These are phyloP conservation scores for Orthosia incerta DNA, from an alignment of 2,888 invertebrate species.

Conservation along the genomic window DNA sequence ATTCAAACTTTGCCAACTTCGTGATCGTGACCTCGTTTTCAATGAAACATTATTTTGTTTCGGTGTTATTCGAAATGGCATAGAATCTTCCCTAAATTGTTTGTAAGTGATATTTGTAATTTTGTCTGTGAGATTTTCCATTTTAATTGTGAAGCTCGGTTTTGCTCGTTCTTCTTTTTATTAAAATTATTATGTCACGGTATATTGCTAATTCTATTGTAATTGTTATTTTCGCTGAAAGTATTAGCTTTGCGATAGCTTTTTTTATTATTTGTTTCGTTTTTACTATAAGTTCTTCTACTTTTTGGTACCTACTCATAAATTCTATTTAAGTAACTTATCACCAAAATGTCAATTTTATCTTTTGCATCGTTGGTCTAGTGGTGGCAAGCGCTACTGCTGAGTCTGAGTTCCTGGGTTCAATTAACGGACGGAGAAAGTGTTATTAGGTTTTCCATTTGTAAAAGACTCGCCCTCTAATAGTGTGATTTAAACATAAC, in stretches of 20 bases:
- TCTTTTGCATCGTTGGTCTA: background rate
- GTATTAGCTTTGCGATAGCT: background rate
- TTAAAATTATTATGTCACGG: background rate
- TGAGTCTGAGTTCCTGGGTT: too few relatives aligned
- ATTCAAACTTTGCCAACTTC: constrained; percentile 57
- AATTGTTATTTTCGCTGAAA: background rate
- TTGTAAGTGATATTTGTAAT: constrained; percentile 56
- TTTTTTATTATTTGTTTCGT: background rate
- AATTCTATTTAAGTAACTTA: background rate
- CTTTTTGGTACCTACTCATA: background rate
- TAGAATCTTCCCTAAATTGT: constrained; percentile 47
- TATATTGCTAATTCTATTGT: background rate
- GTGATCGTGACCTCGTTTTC: constrained; percentile 45
- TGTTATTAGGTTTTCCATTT: too few relatives aligned
- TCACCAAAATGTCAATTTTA: too few relatives aligned
- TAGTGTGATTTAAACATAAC: too few relatives aligned
- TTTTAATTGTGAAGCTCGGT: constrained; percentile 14
- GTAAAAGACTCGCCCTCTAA: too few relatives aligned
- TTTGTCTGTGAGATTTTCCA: constrained; percentile 32
- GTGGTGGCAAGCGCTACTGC: too few relatives aligned
- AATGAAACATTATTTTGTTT: constrained; percentile 56
- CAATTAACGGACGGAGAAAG: too few relatives aligned
- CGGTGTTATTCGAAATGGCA: constrained; percentile 44
- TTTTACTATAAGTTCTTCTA: too few relatives aligned
- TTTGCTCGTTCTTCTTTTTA: background rate